Base-by-base conservation (phyloP, 2,113 vertebrate genomes). In the Aramus guarauna region DNA sequence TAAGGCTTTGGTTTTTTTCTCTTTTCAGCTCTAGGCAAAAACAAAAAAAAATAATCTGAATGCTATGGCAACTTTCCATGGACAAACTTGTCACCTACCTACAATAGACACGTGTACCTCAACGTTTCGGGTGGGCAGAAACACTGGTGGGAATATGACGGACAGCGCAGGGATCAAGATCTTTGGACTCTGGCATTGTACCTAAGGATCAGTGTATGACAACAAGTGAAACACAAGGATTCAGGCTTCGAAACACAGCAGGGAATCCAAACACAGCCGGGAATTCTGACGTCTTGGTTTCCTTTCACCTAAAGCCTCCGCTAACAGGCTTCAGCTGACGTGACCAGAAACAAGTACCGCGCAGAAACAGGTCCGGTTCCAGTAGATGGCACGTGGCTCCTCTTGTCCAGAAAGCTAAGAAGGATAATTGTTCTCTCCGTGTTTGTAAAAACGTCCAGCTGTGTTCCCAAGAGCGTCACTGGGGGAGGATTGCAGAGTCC, bases 121-220 rank as follows among this genome's bases (percentile, higher is more conserved):
- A 10, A 17, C 62, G 22, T 30, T 59, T 29, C 74, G 37, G 56
- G 34, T 53, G 63, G 77, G 76, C 45, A 66, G 63, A 26, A 69
- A n/a, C 6, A n/a, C 32, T 7, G 15, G 21, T 30, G 41, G 80
- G 21, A 72, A n/a, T 8, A 50, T 4, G 41, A 50, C 1, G 1
- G 30, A 30, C 36, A 2, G 16, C 9, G 22, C 34, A 58, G 48
- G 59, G 83, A 62, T 47, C 6, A 17, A 37, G 53, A 62, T 13
- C 59, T 60, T 41, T 29, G 20, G 34, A 32, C 52, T 22, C 15
- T 6, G 29, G n/a, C 12, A 4, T 17, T 2, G 29, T 11, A 24
- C 45, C 52, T 9, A 3, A 1, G 4, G 37, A 32, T 12, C 37
- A 15, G 11, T 1, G 32, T 15, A 11, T 2, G 29, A 23, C 77